Evolutionary conservation across 2,797 vertebrate genomes (phyloP), one percentile per base, ranked within the genome.

Genomic region (Chelon auratus): DNA sequence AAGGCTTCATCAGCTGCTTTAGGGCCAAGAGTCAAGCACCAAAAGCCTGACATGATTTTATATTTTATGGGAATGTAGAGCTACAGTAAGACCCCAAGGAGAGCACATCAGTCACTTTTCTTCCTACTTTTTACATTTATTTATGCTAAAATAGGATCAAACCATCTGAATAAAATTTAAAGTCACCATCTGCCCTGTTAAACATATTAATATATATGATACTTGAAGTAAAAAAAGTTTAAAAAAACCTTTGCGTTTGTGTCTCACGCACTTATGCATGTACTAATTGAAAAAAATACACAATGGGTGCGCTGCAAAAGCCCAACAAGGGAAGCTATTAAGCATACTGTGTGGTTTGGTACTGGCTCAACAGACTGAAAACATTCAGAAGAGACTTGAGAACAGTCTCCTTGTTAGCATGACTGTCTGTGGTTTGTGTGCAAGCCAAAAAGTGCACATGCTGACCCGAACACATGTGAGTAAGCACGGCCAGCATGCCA

Each of bases 321-420:
- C 15, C 20, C 9, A 51, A 17, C 18, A 50, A 9, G 42, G 48
- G 33, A 24, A 11, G 9, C 9, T 55, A 4, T 71, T 13, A 22
- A 53, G 59, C 47, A 42, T 20, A 51, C 54, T 52, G 18, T 72
- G 72, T 33, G 48, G 62, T 76, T 76, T 78, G 58, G 39, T 37
- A 5, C 20, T 53, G 13, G 20, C 20, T 74, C 45, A 57, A 30
- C 15, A 57, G 36, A 65, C 22, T 8, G 50, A 40, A 85, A 80
- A 68, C 40, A 15, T 61, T 53, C 3, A 17, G 18, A 52, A 9
- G 30, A 37, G 11, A 42, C 18, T 48, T 76, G 43, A 50, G 61
- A 78, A 74, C 7, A 0, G n/a, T 69, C 37, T 54, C 10, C 51
- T 39, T 55, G 24, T 75, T 66, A 71, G 58, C 68, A 48, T 22